phyloP scores from a whole-genome alignment of 2,888 invertebrate species.

The Pandemis corylana region DNA sequence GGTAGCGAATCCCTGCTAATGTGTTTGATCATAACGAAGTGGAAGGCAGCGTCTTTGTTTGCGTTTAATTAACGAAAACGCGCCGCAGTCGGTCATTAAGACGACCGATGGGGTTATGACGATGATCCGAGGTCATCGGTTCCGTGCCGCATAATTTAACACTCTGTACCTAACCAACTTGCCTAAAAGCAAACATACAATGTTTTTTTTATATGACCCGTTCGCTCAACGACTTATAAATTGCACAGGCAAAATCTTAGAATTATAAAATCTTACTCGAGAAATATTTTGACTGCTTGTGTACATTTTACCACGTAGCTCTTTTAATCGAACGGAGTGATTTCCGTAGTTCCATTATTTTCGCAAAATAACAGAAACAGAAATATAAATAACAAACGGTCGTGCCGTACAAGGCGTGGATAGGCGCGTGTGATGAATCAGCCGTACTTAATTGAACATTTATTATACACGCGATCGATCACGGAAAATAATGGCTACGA shows the following conservation, averaged over 20 bases:
- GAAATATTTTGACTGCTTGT: not conserved
- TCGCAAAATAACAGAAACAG: conserved; percentile 4
- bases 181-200: not conserved
- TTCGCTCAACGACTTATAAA: no score
- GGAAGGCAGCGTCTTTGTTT: conserved; percentile 68
- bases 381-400: not conserved
- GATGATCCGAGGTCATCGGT: conserved; percentile 48
- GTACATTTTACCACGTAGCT: not conserved
- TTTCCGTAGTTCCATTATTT: not conserved
- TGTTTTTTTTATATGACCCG: no score
- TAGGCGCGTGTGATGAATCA: conserved; percentile 30
- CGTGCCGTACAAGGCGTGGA: not conserved
- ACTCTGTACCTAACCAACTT: not conserved
- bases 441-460: conserved; percentile 30
- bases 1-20: conserved; percentile 65
- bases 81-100: conserved; percentile 62
- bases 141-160: not conserved
- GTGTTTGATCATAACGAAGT: conserved; percentile 73
- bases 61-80: conserved; percentile 76
- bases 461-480: conserved; percentile 32
- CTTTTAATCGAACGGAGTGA: not conserved
- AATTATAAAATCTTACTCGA: not conserved
- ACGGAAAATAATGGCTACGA: conserved; percentile 33
- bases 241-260: not conserved
- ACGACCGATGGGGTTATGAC: conserved; percentile 62